These are phyloP conservation scores for Enchytraeus crypticus DNA, from an alignment of 2,888 invertebrate species.

Conservation along the genomic window DNA sequence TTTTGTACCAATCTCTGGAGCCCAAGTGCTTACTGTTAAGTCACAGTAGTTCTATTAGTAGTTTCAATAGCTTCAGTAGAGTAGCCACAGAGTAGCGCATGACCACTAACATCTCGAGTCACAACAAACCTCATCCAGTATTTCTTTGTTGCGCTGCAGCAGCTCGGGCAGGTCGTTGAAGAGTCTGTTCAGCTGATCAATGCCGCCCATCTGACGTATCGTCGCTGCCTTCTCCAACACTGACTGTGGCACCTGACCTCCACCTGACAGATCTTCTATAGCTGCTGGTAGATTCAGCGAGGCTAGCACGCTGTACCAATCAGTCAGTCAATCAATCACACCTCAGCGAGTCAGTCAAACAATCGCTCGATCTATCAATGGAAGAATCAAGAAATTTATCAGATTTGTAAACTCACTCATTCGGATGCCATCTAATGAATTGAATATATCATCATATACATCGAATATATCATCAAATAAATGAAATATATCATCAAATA, in stretches of 20 bases:
- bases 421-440: too few relatives aligned
- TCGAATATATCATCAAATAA: too few relatives aligned
- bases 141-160: constrained; percentile 82
- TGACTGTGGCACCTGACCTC: constrained; percentile 74
- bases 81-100: not conserved
- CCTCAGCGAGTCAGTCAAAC: not conserved
- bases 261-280: constrained; percentile 62
- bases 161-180: constrained; percentile 81
- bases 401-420: too few relatives aligned
- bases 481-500: too few relatives aligned
- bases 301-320: constrained; percentile 63
- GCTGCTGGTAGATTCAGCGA: constrained; percentile 95
- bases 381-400: not conserved
- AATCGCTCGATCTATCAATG: not conserved
- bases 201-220: constrained; percentile 69
- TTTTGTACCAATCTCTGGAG: too few relatives aligned
- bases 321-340: not conserved
- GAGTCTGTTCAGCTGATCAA: constrained; percentile 61
- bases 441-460: too few relatives aligned
- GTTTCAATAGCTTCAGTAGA: not conserved
- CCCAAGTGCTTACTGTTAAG: too few relatives aligned
- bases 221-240: constrained; percentile 73
- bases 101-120: not conserved
- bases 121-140: constrained; percentile 71
- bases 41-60: too few relatives aligned